Percentiles rank a stretch among this genome's conserved stretches.
These are phyloP conservation scores for Pseudomyrmex cubaensis DNA, from an alignment of 1,140 invertebrate genomes.

Conservation along the genomic window DNA sequence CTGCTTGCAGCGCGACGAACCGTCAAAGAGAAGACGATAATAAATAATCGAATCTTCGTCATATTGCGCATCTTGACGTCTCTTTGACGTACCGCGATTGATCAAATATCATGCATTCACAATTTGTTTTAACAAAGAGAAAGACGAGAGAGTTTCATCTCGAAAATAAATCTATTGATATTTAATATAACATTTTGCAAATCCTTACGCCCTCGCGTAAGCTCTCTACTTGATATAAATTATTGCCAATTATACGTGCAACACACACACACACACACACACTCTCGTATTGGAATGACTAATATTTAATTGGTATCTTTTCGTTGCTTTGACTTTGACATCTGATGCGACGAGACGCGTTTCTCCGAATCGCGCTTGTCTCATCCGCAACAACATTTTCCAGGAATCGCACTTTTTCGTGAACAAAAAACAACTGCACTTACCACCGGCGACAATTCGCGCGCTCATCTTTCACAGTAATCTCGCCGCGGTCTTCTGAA, in stretches of 20 bases:
- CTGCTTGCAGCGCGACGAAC: constrained; percentile 5
- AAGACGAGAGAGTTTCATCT: background rate
- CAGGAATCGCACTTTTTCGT: constrained; percentile 27
- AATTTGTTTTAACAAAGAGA: background rate
- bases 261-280: no score
- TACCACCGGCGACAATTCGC: constrained; percentile 41
- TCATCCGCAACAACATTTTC: constrained; percentile 52
- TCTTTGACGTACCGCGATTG: background rate
- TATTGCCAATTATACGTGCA: no score
- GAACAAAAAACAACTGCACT: constrained; percentile 22
- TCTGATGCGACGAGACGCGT: constrained; percentile 2
- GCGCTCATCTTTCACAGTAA: constrained; percentile 50
- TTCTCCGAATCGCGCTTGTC: constrained; percentile 7
- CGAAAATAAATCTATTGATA: no score
- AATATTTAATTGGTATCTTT: constrained; percentile 23
- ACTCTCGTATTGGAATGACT: background rate
- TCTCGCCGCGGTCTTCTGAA: constrained; percentile 15
- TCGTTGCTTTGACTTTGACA: constrained; percentile 32
- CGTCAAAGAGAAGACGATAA: constrained; percentile 40
- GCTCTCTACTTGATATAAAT: no score
- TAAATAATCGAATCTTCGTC: constrained; percentile 32
- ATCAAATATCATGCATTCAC: background rate
- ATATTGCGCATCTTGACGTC: background rate
- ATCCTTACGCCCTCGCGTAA: background rate
- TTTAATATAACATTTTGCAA: background rate